A percentile compares a stretch with the other conserved stretches of the same genome.
Conservation (phyloP, 2,113 vertebrate genomes). For the Gnathonemus echidnorhynchus region DNA sequence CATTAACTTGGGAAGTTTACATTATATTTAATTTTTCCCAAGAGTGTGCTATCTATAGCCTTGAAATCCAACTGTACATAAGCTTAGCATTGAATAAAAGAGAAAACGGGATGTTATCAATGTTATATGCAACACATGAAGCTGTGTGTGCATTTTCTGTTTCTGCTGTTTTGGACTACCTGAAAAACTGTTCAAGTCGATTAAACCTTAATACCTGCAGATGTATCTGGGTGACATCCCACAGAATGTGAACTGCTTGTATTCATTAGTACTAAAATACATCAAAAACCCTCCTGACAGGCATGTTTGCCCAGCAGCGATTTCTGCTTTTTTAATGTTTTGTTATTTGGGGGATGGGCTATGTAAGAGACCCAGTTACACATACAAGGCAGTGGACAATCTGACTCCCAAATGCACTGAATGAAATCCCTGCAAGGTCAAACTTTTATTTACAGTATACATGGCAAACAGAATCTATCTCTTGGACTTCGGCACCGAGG, state of each 20-base stretch:
- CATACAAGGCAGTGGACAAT: not conserved
- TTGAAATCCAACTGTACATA: not conserved
- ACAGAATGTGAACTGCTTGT: not conserved
- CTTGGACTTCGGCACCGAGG: slow-evolving; percentile 4
- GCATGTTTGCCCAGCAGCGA: not conserved
- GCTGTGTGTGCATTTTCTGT: not conserved
- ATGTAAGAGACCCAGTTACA: not conserved
- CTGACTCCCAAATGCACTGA: not conserved
- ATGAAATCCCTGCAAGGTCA: not conserved
- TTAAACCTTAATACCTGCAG: not conserved
- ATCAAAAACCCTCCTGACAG: not conserved
- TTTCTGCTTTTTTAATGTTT: not conserved
- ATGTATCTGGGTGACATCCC: not conserved
- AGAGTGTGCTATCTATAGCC: not conserved
- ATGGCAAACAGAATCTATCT: slow-evolving; percentile 8
- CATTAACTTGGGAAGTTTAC: not conserved
- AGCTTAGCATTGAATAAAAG: not conserved
- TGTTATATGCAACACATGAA: not conserved
- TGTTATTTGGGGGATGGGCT: not conserved
- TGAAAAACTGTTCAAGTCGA: not conserved
- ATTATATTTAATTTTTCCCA: not conserved
- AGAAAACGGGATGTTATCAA: not conserved
- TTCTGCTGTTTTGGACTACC: not conserved
- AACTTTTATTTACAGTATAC: slow-evolving; percentile 7
- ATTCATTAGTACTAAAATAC: not conserved